phyloP scores from a whole-genome alignment of 2,888 invertebrate species.

The Caenorhabditis plicata region DNA sequence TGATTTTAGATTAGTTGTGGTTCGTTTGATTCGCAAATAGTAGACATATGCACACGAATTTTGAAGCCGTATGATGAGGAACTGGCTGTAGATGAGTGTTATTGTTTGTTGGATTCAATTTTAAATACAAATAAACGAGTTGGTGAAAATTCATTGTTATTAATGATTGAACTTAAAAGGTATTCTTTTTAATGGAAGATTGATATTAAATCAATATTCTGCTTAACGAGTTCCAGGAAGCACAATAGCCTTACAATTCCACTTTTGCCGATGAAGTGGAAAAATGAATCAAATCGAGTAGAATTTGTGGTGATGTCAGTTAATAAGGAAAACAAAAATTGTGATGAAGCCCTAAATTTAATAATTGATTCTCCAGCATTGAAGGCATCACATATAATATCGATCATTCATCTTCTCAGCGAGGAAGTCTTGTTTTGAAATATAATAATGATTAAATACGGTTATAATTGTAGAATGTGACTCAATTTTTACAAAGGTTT shows the following conservation, averaged over 20 bases:
- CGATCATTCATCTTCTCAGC: neutral
- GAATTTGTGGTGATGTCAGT: slow-evolving; percentile 6
- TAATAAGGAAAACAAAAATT: slow-evolving; percentile 4
- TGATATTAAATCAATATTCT: neutral
- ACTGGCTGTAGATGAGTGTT: slow-evolving; percentile 14
- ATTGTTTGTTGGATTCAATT: slow-evolving; percentile 2
- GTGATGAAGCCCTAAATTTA: slow-evolving; percentile 4
- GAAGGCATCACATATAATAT: neutral
- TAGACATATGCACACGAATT: slow-evolving; percentile 9
- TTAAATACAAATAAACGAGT: neutral
- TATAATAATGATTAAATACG: too few species aligned
- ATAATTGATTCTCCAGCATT: neutral
- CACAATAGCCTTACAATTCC: slow-evolving; percentile 6
- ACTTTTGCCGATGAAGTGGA: slow-evolving; percentile 8
- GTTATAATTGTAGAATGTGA: neutral
- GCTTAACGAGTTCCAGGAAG: neutral
- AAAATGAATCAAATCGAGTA: slow-evolving; percentile 11
- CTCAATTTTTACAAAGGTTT: neutral
- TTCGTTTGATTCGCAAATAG: neutral
- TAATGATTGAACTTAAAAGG: slow-evolving; percentile 9
- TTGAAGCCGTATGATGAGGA: slow-evolving; percentile 3
- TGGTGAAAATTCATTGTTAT: slow-evolving; percentile 8
- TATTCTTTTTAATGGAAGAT: neutral
- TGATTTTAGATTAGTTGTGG: neutral
- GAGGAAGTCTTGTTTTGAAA: too few species aligned